These are phyloP conservation scores for Aporrectodea caliginosa DNA, from an alignment of 1,140 invertebrate genomes.

Conservation along the genomic window DNA sequence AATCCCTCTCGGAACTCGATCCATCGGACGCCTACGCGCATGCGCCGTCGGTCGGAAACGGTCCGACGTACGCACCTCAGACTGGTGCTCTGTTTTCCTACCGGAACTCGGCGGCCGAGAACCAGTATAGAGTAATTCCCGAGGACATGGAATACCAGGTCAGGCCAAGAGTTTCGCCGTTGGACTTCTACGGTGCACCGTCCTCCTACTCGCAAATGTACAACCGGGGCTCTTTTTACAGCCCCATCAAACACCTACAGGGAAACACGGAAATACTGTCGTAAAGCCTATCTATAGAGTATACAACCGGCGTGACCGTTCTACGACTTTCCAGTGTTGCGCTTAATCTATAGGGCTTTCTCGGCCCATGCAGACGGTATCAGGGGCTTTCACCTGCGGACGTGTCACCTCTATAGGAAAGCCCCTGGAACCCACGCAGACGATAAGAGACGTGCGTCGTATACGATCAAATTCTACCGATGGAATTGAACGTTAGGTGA, in stretches of 20 bases:
- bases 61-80: neutral
- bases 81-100: neutral
- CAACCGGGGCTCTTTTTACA: neutral
- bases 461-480: too few relatives aligned
- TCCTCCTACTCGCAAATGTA: neutral
- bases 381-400: too few relatives aligned
- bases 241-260: neutral
- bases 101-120: neutral
- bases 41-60: neutral
- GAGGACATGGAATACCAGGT: neutral
- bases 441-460: too few relatives aligned
- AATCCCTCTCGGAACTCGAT: neutral
- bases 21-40: neutral
- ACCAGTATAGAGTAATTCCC: neutral
- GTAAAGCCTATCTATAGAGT: neutral
- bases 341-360: too few relatives aligned
- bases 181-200: neutral
- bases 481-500: too few relatives aligned
- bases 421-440: too few relatives aligned
- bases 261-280: neutral
- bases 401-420: too few relatives aligned
- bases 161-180: neutral
- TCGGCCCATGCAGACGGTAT: too few relatives aligned
- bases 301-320: neutral
- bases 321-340: too few relatives aligned